These are phyloP conservation scores for Drosophila athabasca DNA, from an alignment of 1,140 invertebrate species.

Conservation along the genomic window DNA sequence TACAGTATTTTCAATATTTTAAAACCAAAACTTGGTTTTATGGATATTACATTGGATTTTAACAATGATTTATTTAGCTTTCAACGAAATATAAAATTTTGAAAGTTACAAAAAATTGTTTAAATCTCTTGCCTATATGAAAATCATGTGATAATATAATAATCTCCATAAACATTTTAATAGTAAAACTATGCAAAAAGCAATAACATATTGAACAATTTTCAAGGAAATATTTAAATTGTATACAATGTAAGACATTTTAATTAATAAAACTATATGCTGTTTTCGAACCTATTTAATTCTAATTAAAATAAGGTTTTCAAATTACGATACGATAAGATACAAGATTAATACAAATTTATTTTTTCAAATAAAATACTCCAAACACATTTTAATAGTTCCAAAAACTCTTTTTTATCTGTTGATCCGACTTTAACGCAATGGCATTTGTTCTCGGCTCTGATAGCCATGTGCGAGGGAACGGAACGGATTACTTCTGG, in stretches of 20 bases:
- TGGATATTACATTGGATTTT: constrained; percentile 37
- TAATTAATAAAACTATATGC: constrained; percentile 59
- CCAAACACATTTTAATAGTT: constrained; percentile 69
- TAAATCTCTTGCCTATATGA: constrained; percentile 81
- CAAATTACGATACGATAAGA: constrained; percentile 65
- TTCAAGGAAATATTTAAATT: constrained; percentile 74
- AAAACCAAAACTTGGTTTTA: constrained; percentile 43
- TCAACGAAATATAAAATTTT: constrained; percentile 53
- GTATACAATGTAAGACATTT: constrained; percentile 71
- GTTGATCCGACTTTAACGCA: no score
- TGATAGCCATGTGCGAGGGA: no score
- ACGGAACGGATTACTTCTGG: no score
- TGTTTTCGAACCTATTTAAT: constrained; percentile 73
- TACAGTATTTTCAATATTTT: constrained; percentile 77
- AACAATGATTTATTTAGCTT: constrained; percentile 42
- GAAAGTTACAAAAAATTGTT: constrained; percentile 72
- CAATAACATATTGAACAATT: constrained; percentile 70
- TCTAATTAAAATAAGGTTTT: constrained; percentile 63
- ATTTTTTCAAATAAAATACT: constrained; percentile 79
- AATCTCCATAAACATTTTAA: constrained; percentile 77
- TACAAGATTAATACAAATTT: constrained; percentile 66
- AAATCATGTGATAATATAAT: constrained; percentile 82
- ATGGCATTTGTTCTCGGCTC: no score
- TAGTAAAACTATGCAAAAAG: constrained; percentile 79
- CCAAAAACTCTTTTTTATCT: constrained; percentile 59